Evolutionary conservation across 2,797 vertebrate genomes (phyloP).

Genomic region (Neosalanx taihuensis): DNA sequence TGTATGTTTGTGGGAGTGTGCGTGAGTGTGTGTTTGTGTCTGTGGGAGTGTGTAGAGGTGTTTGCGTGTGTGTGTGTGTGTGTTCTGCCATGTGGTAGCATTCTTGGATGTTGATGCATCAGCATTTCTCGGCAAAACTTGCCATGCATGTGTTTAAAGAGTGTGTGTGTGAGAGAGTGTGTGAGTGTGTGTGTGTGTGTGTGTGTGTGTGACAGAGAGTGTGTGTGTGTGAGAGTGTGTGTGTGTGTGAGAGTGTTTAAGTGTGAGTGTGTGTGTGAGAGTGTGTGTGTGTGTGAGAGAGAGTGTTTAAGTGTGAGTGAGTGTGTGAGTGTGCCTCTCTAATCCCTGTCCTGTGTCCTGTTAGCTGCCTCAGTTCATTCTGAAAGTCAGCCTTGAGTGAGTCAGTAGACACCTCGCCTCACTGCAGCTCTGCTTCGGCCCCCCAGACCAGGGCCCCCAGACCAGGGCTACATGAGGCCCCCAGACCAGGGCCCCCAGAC

Average conservation of each 20-base stretch:
- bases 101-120: too few relatives aligned
- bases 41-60: neutral
- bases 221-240: neutral
- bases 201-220: neutral
- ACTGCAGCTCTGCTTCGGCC: constrained; percentile 32
- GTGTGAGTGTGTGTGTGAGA: neutral
- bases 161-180: neutral
- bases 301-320: neutral
- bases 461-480: neutral
- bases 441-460: constrained; percentile 13
- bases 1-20: too few relatives aligned
- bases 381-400: constrained; percentile 2
- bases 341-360: neutral
- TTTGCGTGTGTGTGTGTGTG: neutral
- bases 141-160: neutral
- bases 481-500: too few relatives aligned
- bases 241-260: too few relatives aligned
- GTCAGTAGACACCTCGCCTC: constrained; percentile 40
- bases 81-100: neutral
- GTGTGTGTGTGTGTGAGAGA: neutral
- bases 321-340: neutral
- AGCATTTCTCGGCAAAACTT: neutral
- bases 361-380: neutral
- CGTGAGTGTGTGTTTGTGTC: too few relatives aligned
- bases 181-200: neutral